Evolutionary conservation across 1,140 invertebrate species (phyloP), one percentile per base, ranked within the genome.

Genomic region (Musca domestica): DNA sequence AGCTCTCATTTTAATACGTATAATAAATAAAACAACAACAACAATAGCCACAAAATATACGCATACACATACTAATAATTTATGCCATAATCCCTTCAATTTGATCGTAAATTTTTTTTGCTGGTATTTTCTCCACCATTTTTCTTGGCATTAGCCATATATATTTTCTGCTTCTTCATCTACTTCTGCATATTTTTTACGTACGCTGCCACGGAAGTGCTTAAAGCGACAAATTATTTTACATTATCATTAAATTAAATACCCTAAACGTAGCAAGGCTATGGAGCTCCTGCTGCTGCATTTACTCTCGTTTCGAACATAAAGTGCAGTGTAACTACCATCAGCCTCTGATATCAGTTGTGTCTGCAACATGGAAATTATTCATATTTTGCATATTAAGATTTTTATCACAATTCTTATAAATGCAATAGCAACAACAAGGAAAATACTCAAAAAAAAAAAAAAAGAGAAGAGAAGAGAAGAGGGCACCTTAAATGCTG

Each of bases 171-270:
- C 30, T 41, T 34, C n/a, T n/a, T n/a, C n/a, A n/a, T n/a, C n/a
- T n/a, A n/a, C n/a, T n/a, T n/a, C n/a, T n/a, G n/a, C n/a, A n/a
- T n/a, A n/a, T n/a, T n/a, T n/a, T n/a, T n/a, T n/a, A n/a, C n/a
- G n/a, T n/a, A n/a, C n/a, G n/a, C 56, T 41, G 30, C 27, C 41
- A 61, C 56, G 56, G 56, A 61, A 61, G 20, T 61, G 56, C 56
- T 61, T 61, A 61, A 61, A 41, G 56, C 56, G 56, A 61, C 56
- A 61, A 61, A 61, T 61, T 61, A 61, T 61, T 61, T 61, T 61
- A 61, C 56, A 61, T 61, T 61, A 61, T 61, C 27, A 61, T 61
- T 61, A 61, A 61, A 61, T 30, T 61, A 61, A 61, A 61, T 61
- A 61, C 27, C 17, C 41, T 61, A 41, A 41, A 41, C 34, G 34